Evolutionary conservation across 2,888 invertebrate species (phyloP), one percentile per base, ranked within the genome.

Genomic region (Zhuqinia jingwanae): DNA sequence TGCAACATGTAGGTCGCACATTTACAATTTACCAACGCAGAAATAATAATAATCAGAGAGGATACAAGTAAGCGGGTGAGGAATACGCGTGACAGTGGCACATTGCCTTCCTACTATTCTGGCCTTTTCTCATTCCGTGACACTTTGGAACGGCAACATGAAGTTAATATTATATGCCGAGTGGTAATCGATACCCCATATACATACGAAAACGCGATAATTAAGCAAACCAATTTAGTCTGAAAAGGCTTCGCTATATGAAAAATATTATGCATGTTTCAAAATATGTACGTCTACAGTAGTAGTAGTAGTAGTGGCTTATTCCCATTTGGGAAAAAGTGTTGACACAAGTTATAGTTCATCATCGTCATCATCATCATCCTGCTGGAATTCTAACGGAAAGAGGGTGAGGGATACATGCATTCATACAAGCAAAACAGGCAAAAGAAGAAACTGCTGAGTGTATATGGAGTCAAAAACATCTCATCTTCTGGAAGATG

Each of bases 161-260:
- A 83, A 77, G 77, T 84, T 77, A 84, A 84, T 84, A 65, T 60
- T 84, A 45, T 42, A 78, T 82, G 73, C 17, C 25, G 15, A 30
- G 22, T 63, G 45, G 65, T 65, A 77, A 84, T 84, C 84, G 84
- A 84, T 84, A 84, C 27, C 17, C 76, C 13, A 76, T 15, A 58
- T 65, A 45, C 36, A 56, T n/a, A 42, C 30, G n/a, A n/a, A 68
- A 84, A 42, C 36, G 63, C 68, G 56, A 58, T 84, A 84, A 84
- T 84, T 84, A 84, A 84, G 30, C 53, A 63, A 6, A 65, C 22
- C 22, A 45, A 70, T 27, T 79, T 58, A 17, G 58, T 36, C 20
- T 76, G 50, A 45, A 45, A 45, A 47, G n/a, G 60, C n/a, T n/a
- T n/a, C n/a, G n/a, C n/a, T n/a, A n/a, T n/a, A n/a, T n/a, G n/a